A percentile compares a stretch with the other conserved stretches of the same genome.
Evolutionary conservation across 2,888 invertebrate genomes (phyloP).

Genomic region (Colletes collaris): DNA sequence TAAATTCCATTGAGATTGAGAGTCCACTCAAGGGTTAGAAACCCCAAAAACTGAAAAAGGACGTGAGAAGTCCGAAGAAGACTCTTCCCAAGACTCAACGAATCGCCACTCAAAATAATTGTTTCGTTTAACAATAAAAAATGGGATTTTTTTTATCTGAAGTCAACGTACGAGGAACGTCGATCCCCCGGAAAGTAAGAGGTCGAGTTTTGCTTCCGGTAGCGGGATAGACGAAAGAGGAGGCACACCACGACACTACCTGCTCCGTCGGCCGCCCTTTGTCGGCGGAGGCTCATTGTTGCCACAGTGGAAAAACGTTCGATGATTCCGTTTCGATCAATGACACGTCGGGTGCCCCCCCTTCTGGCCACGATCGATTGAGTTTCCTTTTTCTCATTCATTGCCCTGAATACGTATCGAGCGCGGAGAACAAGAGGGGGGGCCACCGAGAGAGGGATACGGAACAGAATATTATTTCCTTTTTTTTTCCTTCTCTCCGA

Average conservation of each 20-base stretch:
- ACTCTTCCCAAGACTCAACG: too few relatives aligned
- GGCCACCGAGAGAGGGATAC: slow-evolving; percentile 22
- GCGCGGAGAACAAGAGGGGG: slow-evolving; percentile 27
- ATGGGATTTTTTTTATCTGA: background rate
- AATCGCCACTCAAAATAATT: too few relatives aligned
- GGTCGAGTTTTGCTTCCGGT: slow-evolving; percentile 33
- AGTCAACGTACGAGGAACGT: background rate
- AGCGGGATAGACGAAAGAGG: slow-evolving; percentile 28
- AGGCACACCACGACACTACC: slow-evolving; percentile 51
- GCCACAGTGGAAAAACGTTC: slow-evolving; percentile 50
- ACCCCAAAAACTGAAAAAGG: too few relatives aligned
- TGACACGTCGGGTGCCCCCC: slow-evolving; percentile 60
- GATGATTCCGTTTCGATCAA: slow-evolving; percentile 70
- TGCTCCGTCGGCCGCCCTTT: slow-evolving; percentile 43
- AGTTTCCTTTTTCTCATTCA: slow-evolving; percentile 68
- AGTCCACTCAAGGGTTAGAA: too few relatives aligned
- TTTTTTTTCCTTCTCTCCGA: slow-evolving; percentile 18
- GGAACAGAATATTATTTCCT: slow-evolving; percentile 60
- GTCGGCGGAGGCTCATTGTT: slow-evolving; percentile 53
- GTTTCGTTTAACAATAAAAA: background rate
- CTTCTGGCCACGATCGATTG: slow-evolving; percentile 68
- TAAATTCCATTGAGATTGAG: too few relatives aligned
- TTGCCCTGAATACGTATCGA: slow-evolving; percentile 50
- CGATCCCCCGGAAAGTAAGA: background rate
- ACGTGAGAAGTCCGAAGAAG: too few relatives aligned